Evolutionary conservation across 1,140 invertebrate genomes (phyloP).

Genomic region (Chelonus insularis): DNA sequence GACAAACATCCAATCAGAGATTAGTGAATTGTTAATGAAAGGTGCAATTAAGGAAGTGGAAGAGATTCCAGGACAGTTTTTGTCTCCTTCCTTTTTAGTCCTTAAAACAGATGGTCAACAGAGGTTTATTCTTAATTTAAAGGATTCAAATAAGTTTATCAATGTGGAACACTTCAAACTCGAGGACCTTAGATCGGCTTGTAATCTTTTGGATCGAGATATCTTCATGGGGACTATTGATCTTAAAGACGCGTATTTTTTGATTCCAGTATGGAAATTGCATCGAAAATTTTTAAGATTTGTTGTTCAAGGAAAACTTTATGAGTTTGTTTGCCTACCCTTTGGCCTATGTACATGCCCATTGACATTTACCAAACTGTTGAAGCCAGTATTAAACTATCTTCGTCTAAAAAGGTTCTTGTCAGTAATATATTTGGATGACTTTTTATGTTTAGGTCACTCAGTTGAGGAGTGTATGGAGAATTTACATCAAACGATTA

Average conservation of each 20-base stretch:
- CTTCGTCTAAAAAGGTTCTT: conserved; percentile 17
- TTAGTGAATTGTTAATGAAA: neutral
- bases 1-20: neutral
- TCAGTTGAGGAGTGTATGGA: neutral
- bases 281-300: conserved; percentile 34
- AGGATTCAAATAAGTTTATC: conserved; percentile 23
- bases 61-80: neutral
- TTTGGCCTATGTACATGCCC: conserved; percentile 31
- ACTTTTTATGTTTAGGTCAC: conserved; percentile 16
- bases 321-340: conserved; percentile 30
- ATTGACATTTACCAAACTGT: conserved; percentile 34
- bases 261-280: conserved; percentile 23
- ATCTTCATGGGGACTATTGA: conserved; percentile 22
- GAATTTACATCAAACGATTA: conserved; percentile 18
- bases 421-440: conserved; percentile 22
- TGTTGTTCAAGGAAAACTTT: conserved; percentile 23
- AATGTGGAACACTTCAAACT: conserved; percentile 26
- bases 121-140: neutral
- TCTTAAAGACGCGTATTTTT: conserved; percentile 28
- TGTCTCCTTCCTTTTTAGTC: neutral
- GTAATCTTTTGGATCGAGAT: conserved; percentile 11
- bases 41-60: neutral
- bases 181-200: conserved; percentile 23
- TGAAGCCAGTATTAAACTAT: conserved; percentile 30
- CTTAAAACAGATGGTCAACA: neutral